phyloP scores from a whole-genome alignment of 2,113 vertebrate genomes.

The Egretta garzetta region DNA sequence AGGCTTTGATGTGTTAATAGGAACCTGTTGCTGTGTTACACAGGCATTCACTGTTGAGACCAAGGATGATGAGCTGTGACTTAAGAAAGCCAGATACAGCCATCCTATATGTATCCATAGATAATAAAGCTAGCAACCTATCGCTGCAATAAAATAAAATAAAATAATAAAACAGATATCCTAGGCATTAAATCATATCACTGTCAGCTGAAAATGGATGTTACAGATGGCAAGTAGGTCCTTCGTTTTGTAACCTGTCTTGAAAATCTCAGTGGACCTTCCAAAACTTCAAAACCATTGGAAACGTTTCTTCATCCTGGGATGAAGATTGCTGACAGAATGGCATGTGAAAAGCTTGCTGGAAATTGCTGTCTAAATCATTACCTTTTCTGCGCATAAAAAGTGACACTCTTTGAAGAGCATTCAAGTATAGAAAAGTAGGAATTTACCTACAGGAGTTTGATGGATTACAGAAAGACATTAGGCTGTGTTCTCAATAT shows the following conservation, averaged over 20 bases:
- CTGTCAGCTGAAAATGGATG: neutral
- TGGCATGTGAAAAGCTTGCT: neutral
- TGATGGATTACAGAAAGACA: neutral
- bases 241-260: neutral
- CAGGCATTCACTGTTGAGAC: neutral
- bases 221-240: neutral
- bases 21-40: neutral
- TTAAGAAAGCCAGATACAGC: neutral
- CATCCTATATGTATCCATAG: neutral
- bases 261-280: neutral
- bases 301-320: neutral
- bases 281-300: neutral
- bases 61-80: neutral
- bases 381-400: neutral
- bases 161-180: neutral
- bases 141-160: neutral
- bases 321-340: neutral
- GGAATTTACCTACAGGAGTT: neutral
- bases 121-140: neutral
- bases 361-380: neutral
- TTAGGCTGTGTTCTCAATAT: neutral
- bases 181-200: neutral
- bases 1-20: neutral
- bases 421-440: neutral
- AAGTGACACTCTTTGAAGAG: neutral